Conservation (phyloP, 2,797 vertebrate species). For the Pempheris klunzingeri region DNA sequence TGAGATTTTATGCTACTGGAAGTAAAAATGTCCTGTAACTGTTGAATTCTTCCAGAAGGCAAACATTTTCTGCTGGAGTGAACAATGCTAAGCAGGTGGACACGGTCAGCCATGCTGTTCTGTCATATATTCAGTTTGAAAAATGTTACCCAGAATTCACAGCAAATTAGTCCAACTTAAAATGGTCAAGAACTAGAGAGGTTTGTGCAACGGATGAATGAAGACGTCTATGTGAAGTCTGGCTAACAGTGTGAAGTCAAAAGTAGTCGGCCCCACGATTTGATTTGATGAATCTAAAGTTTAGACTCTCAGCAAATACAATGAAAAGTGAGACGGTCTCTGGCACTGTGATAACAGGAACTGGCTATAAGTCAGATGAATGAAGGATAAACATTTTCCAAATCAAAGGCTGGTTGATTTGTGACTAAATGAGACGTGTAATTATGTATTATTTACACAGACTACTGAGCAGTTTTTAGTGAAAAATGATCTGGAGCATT, state of each 20-base stretch:
- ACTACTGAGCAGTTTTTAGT: slow-evolving; percentile 7
- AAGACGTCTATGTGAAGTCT: neutral
- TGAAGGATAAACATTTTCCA: neutral
- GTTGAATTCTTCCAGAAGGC: neutral
- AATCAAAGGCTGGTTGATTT: slow-evolving; percentile 25
- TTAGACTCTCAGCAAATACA: neutral
- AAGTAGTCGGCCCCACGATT: neutral
- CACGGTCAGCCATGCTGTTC: neutral
- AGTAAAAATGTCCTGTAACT: neutral
- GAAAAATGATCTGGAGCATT: slow-evolving; percentile 14
- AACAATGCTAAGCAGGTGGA: neutral
- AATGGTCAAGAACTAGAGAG: no score
- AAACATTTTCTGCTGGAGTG: neutral
- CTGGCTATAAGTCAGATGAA: neutral
- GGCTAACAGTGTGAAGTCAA: neutral
- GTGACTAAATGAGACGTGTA: slow-evolving; percentile 40
- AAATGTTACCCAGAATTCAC: neutral
- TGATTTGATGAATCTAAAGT: neutral
- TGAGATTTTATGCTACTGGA: neutral
- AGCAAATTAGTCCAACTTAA: neutral
- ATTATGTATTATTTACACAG: slow-evolving; percentile 29
- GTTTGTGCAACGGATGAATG: no score
- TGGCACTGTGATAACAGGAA: neutral
- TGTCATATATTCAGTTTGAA: neutral
- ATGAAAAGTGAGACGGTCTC: neutral